Percentiles rank a stretch among this genome's conserved stretches.
phyloP scores from a whole-genome alignment of 2,888 invertebrate genomes.

The Drosophila prolongata region DNA sequence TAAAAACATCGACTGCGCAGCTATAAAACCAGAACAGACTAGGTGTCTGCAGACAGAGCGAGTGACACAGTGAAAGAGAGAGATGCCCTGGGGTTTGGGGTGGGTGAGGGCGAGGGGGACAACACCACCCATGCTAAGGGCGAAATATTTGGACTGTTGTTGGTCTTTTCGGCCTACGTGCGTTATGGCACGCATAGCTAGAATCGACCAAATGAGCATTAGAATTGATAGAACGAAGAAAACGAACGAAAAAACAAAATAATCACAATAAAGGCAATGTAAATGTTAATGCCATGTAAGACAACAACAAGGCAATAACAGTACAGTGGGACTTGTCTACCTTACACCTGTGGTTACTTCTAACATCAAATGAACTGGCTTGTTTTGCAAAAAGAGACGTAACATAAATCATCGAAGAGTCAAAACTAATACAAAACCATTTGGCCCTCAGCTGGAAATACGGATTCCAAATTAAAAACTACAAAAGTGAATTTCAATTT shows the following conservation, averaged over 20 bases:
- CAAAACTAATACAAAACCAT: too few relatives aligned
- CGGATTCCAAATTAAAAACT: too few relatives aligned
- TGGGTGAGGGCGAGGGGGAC: slow-evolving; percentile 15
- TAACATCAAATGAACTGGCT: too few relatives aligned
- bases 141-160: slow-evolving; percentile 32
- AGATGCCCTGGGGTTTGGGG: slow-evolving; percentile 1
- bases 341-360: too few relatives aligned
- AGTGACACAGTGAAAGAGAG: neutral
- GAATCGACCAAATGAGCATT: slow-evolving; percentile 52
- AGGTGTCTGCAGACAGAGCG: slow-evolving; percentile 11
- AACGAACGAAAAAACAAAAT: slow-evolving; percentile 27
- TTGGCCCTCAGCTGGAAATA: too few relatives aligned
- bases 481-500: too few relatives aligned
- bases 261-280: slow-evolving; percentile 22
- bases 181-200: slow-evolving; percentile 58
- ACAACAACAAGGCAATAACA: slow-evolving; percentile 3
- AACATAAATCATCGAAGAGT: too few relatives aligned
- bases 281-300: slow-evolving; percentile 24
- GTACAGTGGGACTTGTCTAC: slow-evolving; percentile 5
- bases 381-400: too few relatives aligned
- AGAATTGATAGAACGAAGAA: slow-evolving; percentile 30
- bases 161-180: slow-evolving; percentile 60
- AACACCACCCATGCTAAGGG: slow-evolving; percentile 31
- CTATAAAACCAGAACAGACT: slow-evolving; percentile 36
- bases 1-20: slow-evolving; percentile 10